Evolutionary conservation across 2,888 invertebrate species (phyloP).

Genomic region (Erannis defoliaria): DNA sequence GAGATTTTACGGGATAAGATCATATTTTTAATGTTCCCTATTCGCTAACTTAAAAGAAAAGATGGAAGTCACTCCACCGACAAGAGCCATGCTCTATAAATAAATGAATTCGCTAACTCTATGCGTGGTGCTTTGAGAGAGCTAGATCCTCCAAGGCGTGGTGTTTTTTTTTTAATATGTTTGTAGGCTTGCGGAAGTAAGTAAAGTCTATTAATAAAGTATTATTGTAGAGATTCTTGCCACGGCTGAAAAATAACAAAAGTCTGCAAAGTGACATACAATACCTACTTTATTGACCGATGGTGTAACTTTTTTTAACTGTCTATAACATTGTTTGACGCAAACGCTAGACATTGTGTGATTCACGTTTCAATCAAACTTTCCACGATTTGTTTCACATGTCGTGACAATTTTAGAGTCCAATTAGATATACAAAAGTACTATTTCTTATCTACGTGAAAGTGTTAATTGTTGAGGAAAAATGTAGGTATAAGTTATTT

Average conservation of each 20-base stretch:
- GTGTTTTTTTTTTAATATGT: no score
- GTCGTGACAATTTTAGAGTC: conserved; percentile 29
- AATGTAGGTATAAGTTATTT: not conserved
- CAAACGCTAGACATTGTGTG: conserved; percentile 29
- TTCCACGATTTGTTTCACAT: conserved; percentile 43
- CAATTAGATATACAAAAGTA: conserved; percentile 15
- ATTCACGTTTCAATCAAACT: conserved; percentile 37
- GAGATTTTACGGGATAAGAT: no score
- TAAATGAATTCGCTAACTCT: no score
- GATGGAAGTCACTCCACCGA: no score
- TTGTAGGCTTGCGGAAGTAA: no score
- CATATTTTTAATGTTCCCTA: not conserved
- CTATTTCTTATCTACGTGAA: not conserved
- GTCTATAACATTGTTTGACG: conserved; percentile 7
- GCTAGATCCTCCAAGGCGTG: no score
- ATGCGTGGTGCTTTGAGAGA: no score
- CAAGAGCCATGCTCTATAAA: no score
- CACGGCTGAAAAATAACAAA: not conserved
- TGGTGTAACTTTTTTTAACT: conserved; percentile 1
- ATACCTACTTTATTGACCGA: not conserved
- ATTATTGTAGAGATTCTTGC: not conserved
- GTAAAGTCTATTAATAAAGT: no score
- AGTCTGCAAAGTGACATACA: not conserved
- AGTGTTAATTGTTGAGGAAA: conserved; percentile 29
- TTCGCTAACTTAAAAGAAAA: no score